Base-by-base conservation (phyloP, 2,113 vertebrate genomes). In the Scomber japonicus region DNA sequence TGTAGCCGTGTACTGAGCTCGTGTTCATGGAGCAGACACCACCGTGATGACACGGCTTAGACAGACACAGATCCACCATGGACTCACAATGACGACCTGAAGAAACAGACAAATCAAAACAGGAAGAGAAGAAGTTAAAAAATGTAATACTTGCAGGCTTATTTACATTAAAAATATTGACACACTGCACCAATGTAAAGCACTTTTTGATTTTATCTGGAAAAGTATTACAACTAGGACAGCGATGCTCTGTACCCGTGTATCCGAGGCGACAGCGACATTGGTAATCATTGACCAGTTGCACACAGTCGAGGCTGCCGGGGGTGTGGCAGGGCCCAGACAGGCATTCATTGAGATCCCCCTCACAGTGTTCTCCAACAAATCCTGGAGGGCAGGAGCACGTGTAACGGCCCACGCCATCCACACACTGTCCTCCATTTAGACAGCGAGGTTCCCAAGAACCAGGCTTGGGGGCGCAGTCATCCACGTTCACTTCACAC, bases 321-420 rank as follows among this genome's bases (percentile, higher is more conserved):
- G 93, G 88, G 0, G 93, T 27, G 73, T 94, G 94, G 88, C 97
- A 99, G 3, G 97, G 97, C 50, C 53, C 93, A n/a, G 97, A 96
- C 2, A 95, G 94, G 78, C 97, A 99, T 82, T 99, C 97, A 0
- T 99, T 99, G 75, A 98, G 95, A 85, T 99, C 97, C 0, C 97
- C 97, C 80, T 99, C 97, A 0, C 97, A 99, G 60, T 96, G 95
- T 68, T 97, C 95, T 0, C 97, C 97, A 0, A 95, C 96, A 16
- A 97, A 99, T 64, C 97, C 97, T 0, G 96, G 94, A 8, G 94
- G 94, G 40, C 97, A 99, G 50, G 86, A 76, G 53, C 97, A 99
- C 3, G 93, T 95, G 85, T 97, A 99, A 35, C 96, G 95, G 0
- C 97, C 96, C 0, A 99, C 90, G 13, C 95, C 95, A 12, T 99